Evolutionary conservation across 2,888 invertebrate species (phyloP), one percentile per base, ranked within the genome.

Genomic region (Epirrita christyi): DNA sequence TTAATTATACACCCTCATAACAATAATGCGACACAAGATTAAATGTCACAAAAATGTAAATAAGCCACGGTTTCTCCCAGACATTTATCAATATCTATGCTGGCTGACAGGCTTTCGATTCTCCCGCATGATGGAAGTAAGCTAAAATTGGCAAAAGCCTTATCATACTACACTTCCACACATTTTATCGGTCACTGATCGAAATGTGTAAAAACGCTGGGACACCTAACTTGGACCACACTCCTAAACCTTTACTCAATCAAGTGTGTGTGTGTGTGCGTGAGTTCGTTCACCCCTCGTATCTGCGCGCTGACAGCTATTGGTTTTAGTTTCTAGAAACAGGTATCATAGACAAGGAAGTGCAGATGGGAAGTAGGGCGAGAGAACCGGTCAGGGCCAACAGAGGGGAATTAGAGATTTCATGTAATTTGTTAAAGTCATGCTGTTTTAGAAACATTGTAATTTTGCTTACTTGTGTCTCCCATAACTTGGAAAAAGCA

Each of bases 211-310:
- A 21, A 21, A 21, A 21, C 21, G 21, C 21, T 21, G 21, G 4
- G 4, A 21, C 21, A 21, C 21, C 1, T 51, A 9, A 32, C 59
- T 69, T 65, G 59, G 7, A 58, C 67, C 71, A 61, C 46, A 63
- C 61, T 34, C 51, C 15, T 1, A 51, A 59, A 59, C 51, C 59
- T 48, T 61, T 52, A 55, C 58, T 42, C 29, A 50, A 66, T 59
- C 58, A 62, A 59, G 76, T 70, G 75, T 74, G 68, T 46, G 76
- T 70, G 75, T 74, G 68, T 46, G 66, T 62, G 44, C 55, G 47
- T 36, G 61, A 70, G 81, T 65, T 73, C 77, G 64, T 76, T 77
- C 62, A 77, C 73, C 76, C 63, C 66, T 47, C 56, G 52, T 60
- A 40, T 52, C 48, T 52, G 36, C 50, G 36, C 50, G 48, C 28